Base-by-base conservation (phyloP, 2,113 vertebrate genomes). In the Oenanthe oenanthe region DNA sequence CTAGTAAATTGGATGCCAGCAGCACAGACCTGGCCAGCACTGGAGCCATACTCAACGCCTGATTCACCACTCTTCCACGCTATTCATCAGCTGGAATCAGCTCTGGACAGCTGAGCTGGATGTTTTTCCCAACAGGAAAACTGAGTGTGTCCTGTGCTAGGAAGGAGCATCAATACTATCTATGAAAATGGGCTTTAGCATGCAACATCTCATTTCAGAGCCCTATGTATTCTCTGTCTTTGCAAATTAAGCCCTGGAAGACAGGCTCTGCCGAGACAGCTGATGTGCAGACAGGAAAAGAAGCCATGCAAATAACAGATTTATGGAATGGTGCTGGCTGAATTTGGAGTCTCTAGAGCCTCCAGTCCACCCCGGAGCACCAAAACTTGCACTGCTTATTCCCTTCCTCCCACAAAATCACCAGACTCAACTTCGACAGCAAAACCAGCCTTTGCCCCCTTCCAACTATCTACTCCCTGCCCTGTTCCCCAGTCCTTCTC, bases 61-160 rank as follows among this genome's bases (percentile, higher is more conserved):
- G 71, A 92, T 88, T 94, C 73, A 78, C 65, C 40, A 42, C n/a
- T 89, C 92, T 84, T 86, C 85, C 85, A 78, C 51, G 48, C 43
- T 60, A 25, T 42, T 93, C 76, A 78, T 88, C 3, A 0, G 12
- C 48, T 95, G 68, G 61, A 93, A 93, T 36, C 43, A 78, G 51
- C n/a, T 80, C 63, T 34, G 62, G 22, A 14, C 31, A 79, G 42
- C 31, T 42, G 7, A 81, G 28, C 15, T 86, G n/a, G 7, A 1
- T 34, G 36, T 66, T 57, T 42, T 48, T 31, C 5, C 22, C 60
- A 66, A 43, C 5, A 83, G 42, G 32, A 93, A 93, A 93, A 78
- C 8, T 11, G 8, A 71, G 16, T 6, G 19, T 24, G 32, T 70
- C 47, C 51, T 51, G 0, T 47, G 20, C 45, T 70, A 70, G 36